Base-by-base conservation (phyloP, 2,888 invertebrate genomes). In the Apotomis turbidana region DNA sequence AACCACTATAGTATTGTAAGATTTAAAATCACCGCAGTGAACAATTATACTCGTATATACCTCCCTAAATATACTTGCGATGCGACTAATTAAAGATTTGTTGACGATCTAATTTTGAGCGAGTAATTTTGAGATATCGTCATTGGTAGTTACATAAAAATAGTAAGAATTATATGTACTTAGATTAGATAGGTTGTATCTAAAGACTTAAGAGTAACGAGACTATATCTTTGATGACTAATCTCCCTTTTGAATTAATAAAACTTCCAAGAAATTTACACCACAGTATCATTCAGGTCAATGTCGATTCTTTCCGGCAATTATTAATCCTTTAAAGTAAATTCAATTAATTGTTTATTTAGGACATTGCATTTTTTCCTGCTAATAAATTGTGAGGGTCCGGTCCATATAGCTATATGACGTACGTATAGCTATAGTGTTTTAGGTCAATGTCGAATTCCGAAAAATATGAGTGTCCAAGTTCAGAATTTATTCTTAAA, bases 381-480 rank as follows among this genome's bases (percentile, higher is more conserved):
- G 55, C 55, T 36, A 55, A 36, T 55, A 10, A 55, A 27, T 27
- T 4, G 36, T n/a, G 2, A 57, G 36, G 2, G 27, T 55, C 27
- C 27, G 27, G 27, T 27, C 2, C 27, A 55, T 27, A 55, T 10
- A 15, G 55, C 4, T 10, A 9, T 49, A 49, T 49, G 49, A 49
- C 49, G 44, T 44, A 44, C 0, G 1, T 3, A 44, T 44, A 27
- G 27, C 10, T 27, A 36, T 36, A 55, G 49, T 27, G 46, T 55
- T 66, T 44, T 5, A 54, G 64, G 64, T 55, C 64, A 64, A 54
- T 64, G 54, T 44, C 64, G 15, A 15, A 54, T 64, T 64, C 64
- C 41, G 64, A 54, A 54, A 41, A 64, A 64, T 64, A 64, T 55
- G 27, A 55, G 15, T 27, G 9, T 3, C 41, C 2, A 27, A 10